These are phyloP conservation scores for Drosophila nebulosa DNA, from an alignment of 1,140 invertebrate species.

Conservation along the genomic window DNA sequence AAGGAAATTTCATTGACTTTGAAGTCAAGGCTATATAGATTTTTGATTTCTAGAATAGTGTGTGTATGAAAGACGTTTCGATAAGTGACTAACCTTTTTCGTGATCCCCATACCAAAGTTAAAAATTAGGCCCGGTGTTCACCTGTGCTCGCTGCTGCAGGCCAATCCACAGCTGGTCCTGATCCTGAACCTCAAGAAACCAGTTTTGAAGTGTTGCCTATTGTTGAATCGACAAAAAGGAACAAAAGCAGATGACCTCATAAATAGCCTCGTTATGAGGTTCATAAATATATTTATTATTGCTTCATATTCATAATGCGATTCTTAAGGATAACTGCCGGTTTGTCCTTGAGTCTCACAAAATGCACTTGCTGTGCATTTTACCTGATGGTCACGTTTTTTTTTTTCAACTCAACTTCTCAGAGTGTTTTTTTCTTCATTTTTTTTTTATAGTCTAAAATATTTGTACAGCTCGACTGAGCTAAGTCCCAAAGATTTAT, in stretches of 20 bases:
- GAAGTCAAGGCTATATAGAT: neutral
- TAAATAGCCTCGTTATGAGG: slow-evolving; percentile 67
- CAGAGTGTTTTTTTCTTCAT: neutral
- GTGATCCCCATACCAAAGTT: neutral
- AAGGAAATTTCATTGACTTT: neutral
- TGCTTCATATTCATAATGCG: slow-evolving; percentile 68
- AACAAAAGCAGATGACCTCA: slow-evolving; percentile 63
- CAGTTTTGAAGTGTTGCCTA: slow-evolving; percentile 35
- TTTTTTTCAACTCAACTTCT: neutral
- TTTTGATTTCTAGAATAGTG: no score
- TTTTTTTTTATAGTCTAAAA: slow-evolving; percentile 32
- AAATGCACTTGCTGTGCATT: neutral
- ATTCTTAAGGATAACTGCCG: slow-evolving; percentile 36
- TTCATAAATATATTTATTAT: slow-evolving; percentile 75
- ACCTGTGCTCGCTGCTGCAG: neutral
- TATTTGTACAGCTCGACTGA: slow-evolving; percentile 35
- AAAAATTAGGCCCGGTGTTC: neutral
- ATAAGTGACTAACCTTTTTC: neutral
- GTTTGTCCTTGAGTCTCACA: slow-evolving; percentile 49
- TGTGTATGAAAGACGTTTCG: neutral
- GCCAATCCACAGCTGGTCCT: neutral
- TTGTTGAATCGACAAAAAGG: slow-evolving; percentile 10
- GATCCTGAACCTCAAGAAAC: neutral
- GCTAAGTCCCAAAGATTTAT: slow-evolving; percentile 46
- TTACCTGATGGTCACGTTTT: neutral